These are phyloP conservation scores for Tholera decimalis DNA, from an alignment of 2,888 invertebrate genomes.

Conservation along the genomic window DNA sequence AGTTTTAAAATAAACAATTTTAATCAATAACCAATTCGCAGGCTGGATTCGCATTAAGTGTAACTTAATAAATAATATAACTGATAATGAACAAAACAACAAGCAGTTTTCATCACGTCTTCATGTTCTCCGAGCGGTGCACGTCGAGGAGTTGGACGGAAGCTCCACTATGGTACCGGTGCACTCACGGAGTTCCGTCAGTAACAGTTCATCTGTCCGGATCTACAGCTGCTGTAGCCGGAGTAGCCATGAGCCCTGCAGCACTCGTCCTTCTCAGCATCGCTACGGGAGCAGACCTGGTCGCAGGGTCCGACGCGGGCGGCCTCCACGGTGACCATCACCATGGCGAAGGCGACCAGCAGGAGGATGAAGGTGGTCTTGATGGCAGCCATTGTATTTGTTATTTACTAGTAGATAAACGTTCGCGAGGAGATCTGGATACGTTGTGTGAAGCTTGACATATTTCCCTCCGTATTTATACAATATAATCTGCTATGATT, in stretches of 20 bases:
- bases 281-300: constrained; percentile 6
- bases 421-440: constrained; percentile 1
- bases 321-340: constrained; percentile 30
- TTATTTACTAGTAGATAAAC: not conserved
- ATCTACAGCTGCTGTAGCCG: not conserved
- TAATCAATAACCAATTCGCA: constrained; percentile 4
- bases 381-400: constrained; percentile 29
- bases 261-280: not conserved
- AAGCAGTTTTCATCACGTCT: not conserved
- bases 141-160: not conserved
- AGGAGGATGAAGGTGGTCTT: constrained; percentile 34
- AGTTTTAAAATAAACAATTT: not conserved
- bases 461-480: not conserved
- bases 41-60: not conserved
- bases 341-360: constrained; percentile 40
- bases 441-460: constrained; percentile 3
- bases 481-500: not conserved
- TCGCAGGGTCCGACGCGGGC: constrained; percentile 21
- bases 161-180: constrained; percentile 1
- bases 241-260: constrained; percentile 1
- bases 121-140: not conserved
- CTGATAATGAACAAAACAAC: not conserved
- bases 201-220: not conserved
- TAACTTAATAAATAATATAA: not conserved
- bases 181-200: constrained; percentile 1